These are phyloP conservation scores for Galeopterus variegatus DNA, from an alignment of 2,113 vertebrate genomes.

Conservation along the genomic window DNA sequence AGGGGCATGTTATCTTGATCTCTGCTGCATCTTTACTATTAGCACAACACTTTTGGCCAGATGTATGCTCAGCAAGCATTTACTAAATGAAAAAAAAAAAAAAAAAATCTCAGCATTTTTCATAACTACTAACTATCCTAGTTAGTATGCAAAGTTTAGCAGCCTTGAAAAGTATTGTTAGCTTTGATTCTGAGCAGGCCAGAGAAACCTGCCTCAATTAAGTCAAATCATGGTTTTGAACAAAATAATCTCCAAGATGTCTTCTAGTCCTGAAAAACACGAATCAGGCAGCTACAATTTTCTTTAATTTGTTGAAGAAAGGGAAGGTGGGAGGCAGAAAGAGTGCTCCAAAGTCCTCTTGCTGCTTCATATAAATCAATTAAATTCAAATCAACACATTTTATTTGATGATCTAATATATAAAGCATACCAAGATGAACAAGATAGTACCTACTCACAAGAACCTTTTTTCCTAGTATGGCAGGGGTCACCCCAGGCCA, in stretches of 20 bases:
- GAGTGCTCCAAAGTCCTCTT: not conserved
- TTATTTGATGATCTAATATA: not conserved
- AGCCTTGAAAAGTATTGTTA: not conserved
- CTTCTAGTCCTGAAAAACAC: not conserved
- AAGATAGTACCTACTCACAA: not conserved
- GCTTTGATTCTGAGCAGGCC: conserved; percentile 12
- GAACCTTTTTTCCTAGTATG: not conserved
- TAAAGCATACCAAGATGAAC: not conserved
- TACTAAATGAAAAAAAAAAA: not conserved
- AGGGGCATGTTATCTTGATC: not conserved
- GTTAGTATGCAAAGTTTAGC: not conserved
- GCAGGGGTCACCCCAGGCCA: not conserved
- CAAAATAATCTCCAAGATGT: conserved; percentile 16
- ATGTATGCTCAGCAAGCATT: not conserved
- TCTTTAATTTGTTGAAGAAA: not conserved
- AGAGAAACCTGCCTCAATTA: not conserved
- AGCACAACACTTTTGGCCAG: not conserved
- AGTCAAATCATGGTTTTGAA: conserved; percentile 28
- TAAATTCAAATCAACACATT: not conserved
- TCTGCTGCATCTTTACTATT: not conserved
- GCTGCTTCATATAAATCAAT: not conserved
- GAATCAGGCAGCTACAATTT: not conserved
- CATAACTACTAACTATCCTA: not conserved
- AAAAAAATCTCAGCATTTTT: not conserved
- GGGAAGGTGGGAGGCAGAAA: not conserved